Base-by-base conservation (phyloP, 2,113 vertebrate species). In the Fulmarus glacialis region DNA sequence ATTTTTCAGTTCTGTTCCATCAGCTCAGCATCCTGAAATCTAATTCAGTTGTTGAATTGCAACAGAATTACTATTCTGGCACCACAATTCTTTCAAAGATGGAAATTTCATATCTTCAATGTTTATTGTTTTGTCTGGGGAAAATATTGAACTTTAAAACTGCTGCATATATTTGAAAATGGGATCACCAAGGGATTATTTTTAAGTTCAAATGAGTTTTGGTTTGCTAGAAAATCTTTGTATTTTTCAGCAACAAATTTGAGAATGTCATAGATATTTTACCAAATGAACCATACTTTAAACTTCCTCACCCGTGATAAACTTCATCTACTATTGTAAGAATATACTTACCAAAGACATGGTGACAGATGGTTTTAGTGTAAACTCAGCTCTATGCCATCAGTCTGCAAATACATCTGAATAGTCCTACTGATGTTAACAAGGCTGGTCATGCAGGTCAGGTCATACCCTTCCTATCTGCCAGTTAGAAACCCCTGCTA, bases 121-220 rank as follows among this genome's bases (percentile, higher is more conserved):
- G 70, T 94, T 94, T 95, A 91, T 87, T 97, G 48, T 84, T 89
- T 93, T 95, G 66, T 96, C 91, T 93, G 29, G 88, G 82, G 90
- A 96, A 88, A 95, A 92, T 45, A 68, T 0, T 94, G 91, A 96
- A 89, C 80, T 95, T 91, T 43, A 58, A 87, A 95, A 87, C 40
- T 11, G 2, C 55, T 90, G 62, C 55, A 58, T 74, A 15, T 77
- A 66, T 95, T 85, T 93, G 66, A 82, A 96, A 97, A 62, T 29
- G 12, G 24, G 12, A 85, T 87, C 6, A 2, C 50, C 55, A 30
- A 72, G 62, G 77, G 56, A 85, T 83, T 80, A 30, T 87, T 89
- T 89, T 70, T 63, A 72, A 89, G 38, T 77, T 92, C 70, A 89
- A 82, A 56, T 79, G 29, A 60, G 66, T 66, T 74, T 96, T 27